Conservation (phyloP, 2,888 invertebrate species). For the Hirtodrosophila trivittata region DNA sequence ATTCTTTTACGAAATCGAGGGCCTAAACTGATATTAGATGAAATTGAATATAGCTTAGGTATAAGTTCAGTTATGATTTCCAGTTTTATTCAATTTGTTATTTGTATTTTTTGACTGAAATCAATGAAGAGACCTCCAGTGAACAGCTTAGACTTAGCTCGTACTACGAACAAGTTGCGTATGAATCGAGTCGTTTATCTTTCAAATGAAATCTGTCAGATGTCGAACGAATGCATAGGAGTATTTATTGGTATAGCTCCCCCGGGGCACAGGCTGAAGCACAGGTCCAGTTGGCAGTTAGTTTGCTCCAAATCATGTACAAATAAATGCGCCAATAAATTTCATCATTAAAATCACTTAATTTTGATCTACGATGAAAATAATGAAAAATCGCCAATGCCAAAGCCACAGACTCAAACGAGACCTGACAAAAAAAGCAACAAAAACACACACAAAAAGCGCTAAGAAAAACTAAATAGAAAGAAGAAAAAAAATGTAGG, state of each 20-base stretch:
- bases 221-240: constrained; percentile 40
- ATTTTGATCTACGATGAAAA: constrained; percentile 71
- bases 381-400: constrained; percentile 60
- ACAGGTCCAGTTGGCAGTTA: constrained; percentile 13
- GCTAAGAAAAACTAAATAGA: background rate
- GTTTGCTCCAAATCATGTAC: constrained; percentile 51
- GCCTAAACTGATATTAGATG: no score
- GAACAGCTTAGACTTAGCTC: background rate
- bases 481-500: background rate
- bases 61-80: no score
- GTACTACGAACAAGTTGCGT: background rate
- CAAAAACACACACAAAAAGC: constrained; percentile 7
- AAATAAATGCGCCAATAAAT: constrained; percentile 69
- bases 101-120: no score
- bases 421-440: constrained; percentile 2
- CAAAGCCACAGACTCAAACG: constrained; percentile 28
- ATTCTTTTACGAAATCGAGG: no score
- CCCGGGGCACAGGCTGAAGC: constrained; percentile 19
- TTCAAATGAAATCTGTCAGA: constrained; percentile 52
- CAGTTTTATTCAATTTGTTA: no score
- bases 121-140: constrained; percentile 37
- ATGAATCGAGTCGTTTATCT: constrained; percentile 33
- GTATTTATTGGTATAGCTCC: constrained; percentile 48
- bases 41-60: no score
- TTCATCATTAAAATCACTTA: constrained; percentile 73